Percentiles rank a stretch among this genome's conserved stretches.
Evolutionary conservation across 2,797 vertebrate genomes (phyloP).

Genomic region (Fratercula arctica): DNA sequence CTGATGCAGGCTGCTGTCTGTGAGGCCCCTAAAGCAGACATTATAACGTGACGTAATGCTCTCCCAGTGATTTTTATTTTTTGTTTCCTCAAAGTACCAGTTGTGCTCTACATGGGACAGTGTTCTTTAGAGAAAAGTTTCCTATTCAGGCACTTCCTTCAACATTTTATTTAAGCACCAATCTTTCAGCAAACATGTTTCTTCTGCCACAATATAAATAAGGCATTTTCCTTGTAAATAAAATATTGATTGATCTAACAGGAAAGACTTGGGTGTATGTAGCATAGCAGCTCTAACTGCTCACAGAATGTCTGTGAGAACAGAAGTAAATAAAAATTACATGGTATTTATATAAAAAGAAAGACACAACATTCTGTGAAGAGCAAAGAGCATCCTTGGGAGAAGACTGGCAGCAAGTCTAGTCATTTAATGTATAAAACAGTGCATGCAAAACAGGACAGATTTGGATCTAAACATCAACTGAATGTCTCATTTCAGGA

Average conservation of each 20-base stretch:
- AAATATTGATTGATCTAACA: background rate
- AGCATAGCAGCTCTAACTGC: background rate
- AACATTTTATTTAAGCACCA: background rate
- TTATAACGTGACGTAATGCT: background rate
- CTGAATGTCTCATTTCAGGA: background rate
- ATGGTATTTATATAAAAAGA: background rate
- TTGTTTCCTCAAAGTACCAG: background rate
- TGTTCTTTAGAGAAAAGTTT: background rate
- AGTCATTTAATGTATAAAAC: slow-evolving; percentile 27
- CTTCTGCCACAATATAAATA: background rate
- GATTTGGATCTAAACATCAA: background rate
- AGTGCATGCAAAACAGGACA: slow-evolving; percentile 16
- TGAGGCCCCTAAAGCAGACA: background rate
- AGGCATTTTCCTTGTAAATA: slow-evolving; percentile 12
- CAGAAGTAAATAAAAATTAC: slow-evolving; percentile 22
- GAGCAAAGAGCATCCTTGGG: background rate
- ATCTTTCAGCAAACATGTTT: background rate
- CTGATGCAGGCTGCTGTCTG: background rate
- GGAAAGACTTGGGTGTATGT: background rate
- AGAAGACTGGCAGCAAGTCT: background rate
- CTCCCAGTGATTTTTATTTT: background rate
- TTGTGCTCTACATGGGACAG: background rate
- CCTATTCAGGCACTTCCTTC: background rate
- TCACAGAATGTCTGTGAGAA: background rate
- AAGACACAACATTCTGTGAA: background rate